phyloP scores from a whole-genome alignment of 2,888 invertebrate genomes.

The Himalopsyche tibetana region DNA sequence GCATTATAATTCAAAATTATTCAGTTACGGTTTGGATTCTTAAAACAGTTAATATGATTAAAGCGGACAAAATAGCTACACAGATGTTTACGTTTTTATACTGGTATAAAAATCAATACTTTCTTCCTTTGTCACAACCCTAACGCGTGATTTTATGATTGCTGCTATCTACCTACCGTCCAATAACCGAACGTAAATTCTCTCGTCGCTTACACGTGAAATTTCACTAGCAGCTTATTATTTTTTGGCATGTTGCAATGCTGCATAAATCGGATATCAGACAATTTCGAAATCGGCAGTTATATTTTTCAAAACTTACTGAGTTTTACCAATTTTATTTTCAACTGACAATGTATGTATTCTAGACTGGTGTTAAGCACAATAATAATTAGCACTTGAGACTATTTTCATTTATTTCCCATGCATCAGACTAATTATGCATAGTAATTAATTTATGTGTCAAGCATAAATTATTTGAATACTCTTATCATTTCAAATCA shows the following conservation, averaged over 20 bases:
- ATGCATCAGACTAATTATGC: too few relatives aligned
- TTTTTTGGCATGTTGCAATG: not conserved
- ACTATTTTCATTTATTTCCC: too few relatives aligned
- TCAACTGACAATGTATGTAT: not conserved
- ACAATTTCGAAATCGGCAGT: not conserved
- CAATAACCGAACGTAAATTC: not conserved
- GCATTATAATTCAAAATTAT: too few relatives aligned
- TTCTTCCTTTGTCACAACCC: not conserved
- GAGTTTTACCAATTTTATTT: not conserved
- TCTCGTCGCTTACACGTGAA: not conserved
- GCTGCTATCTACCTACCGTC: not conserved
- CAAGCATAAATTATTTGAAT: too few relatives aligned
- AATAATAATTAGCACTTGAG: too few relatives aligned
- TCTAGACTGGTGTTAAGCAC: not conserved
- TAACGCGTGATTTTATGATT: not conserved
- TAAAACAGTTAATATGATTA: too few relatives aligned
- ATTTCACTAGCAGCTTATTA: slow-evolving; percentile 3
- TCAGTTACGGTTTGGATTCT: too few relatives aligned
- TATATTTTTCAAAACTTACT: not conserved
- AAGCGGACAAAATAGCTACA: too few relatives aligned
- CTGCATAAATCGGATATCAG: not conserved
- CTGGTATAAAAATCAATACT: not conserved
- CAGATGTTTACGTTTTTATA: too few relatives aligned
- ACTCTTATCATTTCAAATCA: too few relatives aligned
- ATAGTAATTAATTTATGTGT: too few relatives aligned